Conservation (phyloP, 2,888 invertebrate genomes). For the Acronicta alni region DNA sequence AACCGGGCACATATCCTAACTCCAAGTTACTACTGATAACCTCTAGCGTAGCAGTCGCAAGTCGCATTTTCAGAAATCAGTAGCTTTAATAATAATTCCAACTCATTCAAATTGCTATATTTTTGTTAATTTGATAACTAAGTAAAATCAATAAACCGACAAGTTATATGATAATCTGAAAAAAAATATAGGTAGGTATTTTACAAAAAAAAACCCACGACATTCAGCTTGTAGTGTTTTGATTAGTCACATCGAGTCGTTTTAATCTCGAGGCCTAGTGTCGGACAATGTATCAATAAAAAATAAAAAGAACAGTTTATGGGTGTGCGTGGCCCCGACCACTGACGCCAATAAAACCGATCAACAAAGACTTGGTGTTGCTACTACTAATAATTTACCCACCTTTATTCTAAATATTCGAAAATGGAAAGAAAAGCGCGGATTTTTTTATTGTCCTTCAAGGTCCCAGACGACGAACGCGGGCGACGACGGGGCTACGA, state of each 20-base stretch:
- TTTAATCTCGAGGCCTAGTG: slow-evolving; percentile 75
- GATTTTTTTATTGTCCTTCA: too few species aligned
- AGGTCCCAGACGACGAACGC: too few species aligned
- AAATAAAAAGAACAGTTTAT: slow-evolving; percentile 72
- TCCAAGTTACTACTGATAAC: too few species aligned
- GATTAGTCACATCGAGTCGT: slow-evolving; percentile 67
- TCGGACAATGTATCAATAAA: slow-evolving; percentile 75
- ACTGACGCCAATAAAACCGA: slow-evolving; percentile 78
- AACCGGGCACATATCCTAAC: too few species aligned
- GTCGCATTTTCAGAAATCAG: too few species aligned
- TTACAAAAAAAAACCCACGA: slow-evolving; percentile 44
- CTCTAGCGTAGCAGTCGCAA: too few species aligned
- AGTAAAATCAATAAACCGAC: background rate
- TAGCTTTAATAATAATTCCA: too few species aligned
- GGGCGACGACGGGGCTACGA: too few species aligned
- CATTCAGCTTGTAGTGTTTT: slow-evolving; percentile 67
- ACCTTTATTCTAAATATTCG: too few species aligned
- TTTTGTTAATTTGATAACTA: background rate
- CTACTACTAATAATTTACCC: slow-evolving; percentile 18
- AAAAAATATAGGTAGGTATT: slow-evolving; percentile 28
- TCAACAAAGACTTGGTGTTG: slow-evolving; percentile 65
- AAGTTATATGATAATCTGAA: slow-evolving; percentile 3
- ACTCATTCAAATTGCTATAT: too few species aligned
- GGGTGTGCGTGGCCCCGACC: slow-evolving; percentile 70
- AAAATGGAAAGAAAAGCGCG: too few species aligned